These are phyloP conservation scores for Cassiopea xamachana DNA, from an alignment of 30 jellyfish, hydroid and myxozoan genomes.

Conservation along the genomic window DNA sequence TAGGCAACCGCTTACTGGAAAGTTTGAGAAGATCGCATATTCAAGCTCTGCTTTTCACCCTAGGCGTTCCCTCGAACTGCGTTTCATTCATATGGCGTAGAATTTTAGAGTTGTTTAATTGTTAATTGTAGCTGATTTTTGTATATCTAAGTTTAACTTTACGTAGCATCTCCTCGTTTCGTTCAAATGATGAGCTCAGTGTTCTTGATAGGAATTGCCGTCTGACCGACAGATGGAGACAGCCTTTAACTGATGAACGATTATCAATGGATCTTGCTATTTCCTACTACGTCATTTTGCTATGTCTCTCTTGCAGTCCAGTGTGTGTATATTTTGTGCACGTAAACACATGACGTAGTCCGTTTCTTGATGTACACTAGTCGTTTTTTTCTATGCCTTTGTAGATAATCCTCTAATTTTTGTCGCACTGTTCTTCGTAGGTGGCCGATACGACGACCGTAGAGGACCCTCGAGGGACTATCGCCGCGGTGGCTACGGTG, in stretches of 20 bases:
- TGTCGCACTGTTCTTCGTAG: no score
- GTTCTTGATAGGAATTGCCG: slow-evolving; percentile 69
- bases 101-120: not conserved
- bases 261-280: not conserved
- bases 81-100: not conserved
- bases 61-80: not conserved
- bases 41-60: not conserved
- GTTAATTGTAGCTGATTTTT: not conserved
- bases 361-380: not conserved
- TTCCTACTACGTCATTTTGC: not conserved
- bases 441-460: slow-evolving; percentile 47
- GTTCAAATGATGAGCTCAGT: slow-evolving; percentile 49
- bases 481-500: slow-evolving; percentile 71
- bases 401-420: no score
- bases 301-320: not conserved
- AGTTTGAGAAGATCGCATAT: not conserved
- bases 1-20: not conserved
- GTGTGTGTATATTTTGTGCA: not conserved
- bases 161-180: not conserved
- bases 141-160: not conserved
- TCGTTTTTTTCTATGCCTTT: no score
- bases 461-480: slow-evolving; percentile 56
- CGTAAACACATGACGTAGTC: no score
- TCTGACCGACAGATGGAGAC: slow-evolving; percentile 39
- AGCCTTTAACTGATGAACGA: slow-evolving; percentile 37